These are phyloP conservation scores for Pocillopora meandrina DNA, from an alignment of 92 coral and sea anemone genomes.

Conservation along the genomic window DNA sequence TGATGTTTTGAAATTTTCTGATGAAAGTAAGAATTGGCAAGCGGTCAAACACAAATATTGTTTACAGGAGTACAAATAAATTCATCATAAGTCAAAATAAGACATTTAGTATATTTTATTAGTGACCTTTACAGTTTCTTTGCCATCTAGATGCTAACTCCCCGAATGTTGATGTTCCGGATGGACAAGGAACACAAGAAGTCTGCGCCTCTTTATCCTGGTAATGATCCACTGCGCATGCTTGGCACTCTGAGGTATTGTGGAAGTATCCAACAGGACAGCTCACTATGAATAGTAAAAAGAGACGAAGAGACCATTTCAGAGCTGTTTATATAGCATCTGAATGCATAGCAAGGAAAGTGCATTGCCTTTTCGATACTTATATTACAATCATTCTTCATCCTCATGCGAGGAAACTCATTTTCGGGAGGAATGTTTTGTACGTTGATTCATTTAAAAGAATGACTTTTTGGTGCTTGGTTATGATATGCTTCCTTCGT, in stretches of 20 bases:
- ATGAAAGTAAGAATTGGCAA: too few relatives aligned
- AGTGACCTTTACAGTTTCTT: conserved; percentile 24
- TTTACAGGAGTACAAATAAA: neutral
- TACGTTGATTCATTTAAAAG: too few relatives aligned
- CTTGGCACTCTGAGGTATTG: conserved; percentile 31
- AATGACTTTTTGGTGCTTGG: too few relatives aligned
- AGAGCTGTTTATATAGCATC: too few relatives aligned
- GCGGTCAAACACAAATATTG: neutral
- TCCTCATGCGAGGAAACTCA: too few relatives aligned
- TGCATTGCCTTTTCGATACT: too few relatives aligned
- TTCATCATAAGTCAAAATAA: neutral
- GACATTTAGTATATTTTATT: neutral
- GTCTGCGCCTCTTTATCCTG: conserved; percentile 53
- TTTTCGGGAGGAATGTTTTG: too few relatives aligned
- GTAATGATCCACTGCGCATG: conserved; percentile 54
- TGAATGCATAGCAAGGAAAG: too few relatives aligned
- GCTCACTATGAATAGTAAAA: conserved; percentile 5
- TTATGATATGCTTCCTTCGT: too few relatives aligned
- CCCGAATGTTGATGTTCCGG: conserved; percentile 43
- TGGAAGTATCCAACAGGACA: conserved; percentile 55
- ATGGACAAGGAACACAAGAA: conserved; percentile 49
- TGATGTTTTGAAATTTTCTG: neutral
- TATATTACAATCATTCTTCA: too few relatives aligned
- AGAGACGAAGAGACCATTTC: too few relatives aligned
- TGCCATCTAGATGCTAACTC: conserved; percentile 11